Percentiles rank a stretch among this genome's conserved stretches.
These are phyloP conservation scores for Hemiprocne comata DNA, from an alignment of 2,113 vertebrate genomes.

Conservation along the genomic window DNA sequence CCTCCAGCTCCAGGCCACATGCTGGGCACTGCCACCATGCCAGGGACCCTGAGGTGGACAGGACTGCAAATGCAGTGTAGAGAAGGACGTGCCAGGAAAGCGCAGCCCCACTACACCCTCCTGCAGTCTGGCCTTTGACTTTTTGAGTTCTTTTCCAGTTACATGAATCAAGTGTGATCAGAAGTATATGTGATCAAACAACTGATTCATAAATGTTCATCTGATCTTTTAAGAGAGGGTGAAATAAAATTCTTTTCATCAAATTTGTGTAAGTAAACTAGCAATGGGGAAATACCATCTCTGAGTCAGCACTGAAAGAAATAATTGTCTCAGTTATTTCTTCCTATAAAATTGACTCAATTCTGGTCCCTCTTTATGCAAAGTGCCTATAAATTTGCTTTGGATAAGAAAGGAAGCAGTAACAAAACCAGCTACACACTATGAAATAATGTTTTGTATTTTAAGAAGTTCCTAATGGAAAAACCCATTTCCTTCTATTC, in stretches of 20 bases:
- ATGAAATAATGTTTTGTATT: not conserved
- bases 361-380: not conserved
- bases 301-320: not conserved
- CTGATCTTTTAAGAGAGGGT: not conserved
- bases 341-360: not conserved
- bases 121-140: not conserved
- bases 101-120: not conserved
- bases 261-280: not conserved
- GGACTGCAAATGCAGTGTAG: not conserved
- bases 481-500: not conserved
- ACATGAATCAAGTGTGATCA: not conserved
- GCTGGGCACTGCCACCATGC: accelerated
- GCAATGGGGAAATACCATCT: not conserved
- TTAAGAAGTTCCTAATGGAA: not conserved
- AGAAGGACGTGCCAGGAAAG: not conserved
- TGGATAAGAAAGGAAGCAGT: not conserved
- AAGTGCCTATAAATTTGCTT: not conserved
- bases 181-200: not conserved
- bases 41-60: not conserved
- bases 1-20: not conserved
- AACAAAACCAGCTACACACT: not conserved
- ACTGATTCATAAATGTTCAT: not conserved
- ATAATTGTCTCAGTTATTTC: not conserved
- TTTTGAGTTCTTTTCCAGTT: not conserved
- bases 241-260: not conserved